Percentiles rank a stretch among this genome's conserved stretches.
These are phyloP conservation scores for Gymnoscelis rufifasciata DNA, from an alignment of 2,888 invertebrate species.

Conservation along the genomic window DNA sequence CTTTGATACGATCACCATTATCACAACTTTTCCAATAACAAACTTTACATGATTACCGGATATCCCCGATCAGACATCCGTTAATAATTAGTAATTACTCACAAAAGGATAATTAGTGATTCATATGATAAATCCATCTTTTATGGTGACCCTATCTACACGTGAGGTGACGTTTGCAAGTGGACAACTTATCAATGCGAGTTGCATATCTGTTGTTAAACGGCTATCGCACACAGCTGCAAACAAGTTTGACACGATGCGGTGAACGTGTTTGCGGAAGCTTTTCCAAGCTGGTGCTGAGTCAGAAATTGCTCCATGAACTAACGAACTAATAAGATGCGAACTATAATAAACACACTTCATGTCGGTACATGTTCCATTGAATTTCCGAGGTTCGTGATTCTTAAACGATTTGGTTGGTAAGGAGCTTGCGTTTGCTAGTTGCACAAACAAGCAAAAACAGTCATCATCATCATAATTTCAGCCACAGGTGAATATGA, in stretches of 20 bases:
- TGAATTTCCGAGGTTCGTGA: too few relatives aligned
- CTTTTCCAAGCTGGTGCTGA: slow-evolving; percentile 3
- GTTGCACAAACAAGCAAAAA: too few relatives aligned
- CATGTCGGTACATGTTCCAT: too few relatives aligned
- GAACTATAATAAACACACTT: neutral
- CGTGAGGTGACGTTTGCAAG: slow-evolving; percentile 11
- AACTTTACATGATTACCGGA: slow-evolving; percentile 15
- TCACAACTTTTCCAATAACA: too few relatives aligned
- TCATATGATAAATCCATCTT: neutral
- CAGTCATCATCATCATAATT: too few relatives aligned
- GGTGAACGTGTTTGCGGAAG: slow-evolving; percentile 20
- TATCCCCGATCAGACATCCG: slow-evolving; percentile 15
- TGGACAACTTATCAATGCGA: slow-evolving; percentile 22
- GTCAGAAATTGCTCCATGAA: slow-evolving; percentile 3
- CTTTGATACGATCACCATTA: too few relatives aligned
- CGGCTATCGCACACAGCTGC: slow-evolving; percentile 28
- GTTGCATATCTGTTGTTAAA: slow-evolving; percentile 23
- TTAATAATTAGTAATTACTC: slow-evolving; percentile 15
- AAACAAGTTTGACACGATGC: slow-evolving; percentile 25
- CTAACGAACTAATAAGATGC: neutral
- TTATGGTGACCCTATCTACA: too few relatives aligned
- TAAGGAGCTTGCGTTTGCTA: too few relatives aligned
- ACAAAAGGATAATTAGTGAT: neutral
- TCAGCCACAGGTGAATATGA: too few relatives aligned
- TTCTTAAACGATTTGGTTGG: too few relatives aligned